Base-by-base conservation (phyloP, 2,113 vertebrate genomes). In the Pseudopipra pipra region DNA sequence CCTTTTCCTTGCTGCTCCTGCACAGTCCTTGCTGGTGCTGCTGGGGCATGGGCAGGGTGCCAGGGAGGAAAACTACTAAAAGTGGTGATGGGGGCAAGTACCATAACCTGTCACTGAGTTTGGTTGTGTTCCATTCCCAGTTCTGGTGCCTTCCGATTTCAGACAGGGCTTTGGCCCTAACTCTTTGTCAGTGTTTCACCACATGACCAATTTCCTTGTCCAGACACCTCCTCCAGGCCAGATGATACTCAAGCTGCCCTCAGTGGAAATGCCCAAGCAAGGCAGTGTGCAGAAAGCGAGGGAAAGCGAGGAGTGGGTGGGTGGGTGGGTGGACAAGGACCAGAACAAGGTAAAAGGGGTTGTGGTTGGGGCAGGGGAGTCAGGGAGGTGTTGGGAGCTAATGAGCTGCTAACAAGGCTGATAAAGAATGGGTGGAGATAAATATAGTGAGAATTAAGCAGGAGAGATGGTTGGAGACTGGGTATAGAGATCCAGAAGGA, bases 291-390 rank as follows among this genome's bases (percentile, higher is more conserved):
- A 63, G 35, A n/a, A n/a, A n/a, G n/a, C n/a, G n/a, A 51, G 27
- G 8, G 8, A 44, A 8, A 44, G 44, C 5, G 22, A 68, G 24
- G 52, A 56, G 7, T 37, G 21, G 8, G 18, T 70, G 25, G 24
- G 7, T 37, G 21, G 8, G 18, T 70, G 25, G 24, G 16, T 51
- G 25, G 31, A 11, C 30, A 62, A 22, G 12, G 11, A 44, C 8
- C 4, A 63, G 31, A 41, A 47, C 25, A 30, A 30, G 7, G 35
- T 49, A 41, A 51, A 55, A 61, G 9, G 6, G 18, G 17, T 7
- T 79, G 15, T 31, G 24, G 19, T 37, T 54, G 22, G 4, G n/a
- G 6, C 18, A 28, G 0, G 0, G 18, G 24, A 23, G 12, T 19
- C 39, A 55, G 39, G 30, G 28, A 66, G 51, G 11, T n/a, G 18